Conservation (phyloP, 2,113 vertebrate genomes). For the Calyptomena viridis region DNA sequence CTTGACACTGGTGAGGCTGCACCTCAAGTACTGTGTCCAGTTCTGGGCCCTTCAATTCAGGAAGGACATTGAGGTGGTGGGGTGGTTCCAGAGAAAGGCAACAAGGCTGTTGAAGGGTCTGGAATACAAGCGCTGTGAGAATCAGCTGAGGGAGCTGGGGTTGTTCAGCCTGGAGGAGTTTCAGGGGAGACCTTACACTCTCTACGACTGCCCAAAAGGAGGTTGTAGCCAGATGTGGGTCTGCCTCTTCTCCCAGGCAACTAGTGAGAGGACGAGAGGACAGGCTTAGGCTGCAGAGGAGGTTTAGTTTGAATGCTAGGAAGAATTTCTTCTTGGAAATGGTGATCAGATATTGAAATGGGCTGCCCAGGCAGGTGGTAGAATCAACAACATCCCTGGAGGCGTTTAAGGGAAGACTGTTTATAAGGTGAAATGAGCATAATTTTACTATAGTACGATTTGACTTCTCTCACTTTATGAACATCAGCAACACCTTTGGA, state of each 20-base stretch:
- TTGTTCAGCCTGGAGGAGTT: not conserved
- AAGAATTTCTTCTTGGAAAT: not conserved
- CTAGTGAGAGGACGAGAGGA: not conserved
- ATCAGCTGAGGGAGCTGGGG: not conserved
- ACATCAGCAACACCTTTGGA: not conserved
- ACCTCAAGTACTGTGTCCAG: not conserved
- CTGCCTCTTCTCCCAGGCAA: rapidly evolving
- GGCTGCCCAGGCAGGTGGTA: no score
- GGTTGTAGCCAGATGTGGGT: not conserved
- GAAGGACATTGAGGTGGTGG: not conserved
- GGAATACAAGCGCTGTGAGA: not conserved
- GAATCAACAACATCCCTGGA: no score
- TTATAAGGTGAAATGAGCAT: not conserved
- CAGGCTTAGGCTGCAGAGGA: not conserved
- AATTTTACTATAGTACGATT: not conserved
- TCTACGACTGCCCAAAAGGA: not conserved
- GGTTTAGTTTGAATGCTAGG: not conserved
- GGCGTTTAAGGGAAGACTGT: not conserved
- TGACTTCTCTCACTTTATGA: not conserved
- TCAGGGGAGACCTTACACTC: no score
- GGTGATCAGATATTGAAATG: no score
- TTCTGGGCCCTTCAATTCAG: not conserved
- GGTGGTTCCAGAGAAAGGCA: no score
- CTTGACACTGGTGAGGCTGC: no score
- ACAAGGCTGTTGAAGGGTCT: rapidly evolving